Base-by-base conservation (phyloP, 2,113 vertebrate genomes). In the Naja naja region DNA sequence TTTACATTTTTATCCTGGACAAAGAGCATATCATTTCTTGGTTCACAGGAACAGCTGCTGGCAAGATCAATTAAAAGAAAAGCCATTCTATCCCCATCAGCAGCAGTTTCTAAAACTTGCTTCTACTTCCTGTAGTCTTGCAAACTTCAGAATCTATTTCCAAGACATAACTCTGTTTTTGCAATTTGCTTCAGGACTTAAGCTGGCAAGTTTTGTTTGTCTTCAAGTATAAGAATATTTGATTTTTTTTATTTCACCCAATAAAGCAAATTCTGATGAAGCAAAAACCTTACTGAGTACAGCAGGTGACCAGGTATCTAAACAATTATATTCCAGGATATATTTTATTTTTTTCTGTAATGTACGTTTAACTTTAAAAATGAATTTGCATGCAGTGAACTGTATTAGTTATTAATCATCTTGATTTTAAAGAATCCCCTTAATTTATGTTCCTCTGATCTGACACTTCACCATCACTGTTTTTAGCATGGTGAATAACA, bases 231-330 rank as follows among this genome's bases (percentile, higher is more conserved):
- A 94, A 93, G 89, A 94, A 89, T 43, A 34, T 64, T 9, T 81
- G 16, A 39, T 4, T 55, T 14, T 52, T 93, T 87, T n/a, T 4
- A 94, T 30, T 39, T 93, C 39, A 27, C 3, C 3, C 9, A 8
- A 23, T 90, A 86, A 88, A 91, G 86, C 56, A 25, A 93, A 49
- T 93, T 20, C 14, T 43, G 5, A 87, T 95, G 27, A 89, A 90
- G 11, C 20, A 94, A 94, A 94, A 85, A 87, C 60, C 74, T 49
- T 95, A 93, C 94, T 95, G 90, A 94, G 93, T 95, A 20, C 87
- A 90, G n/a, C 95, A 93, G 95, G 94, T 92, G 93, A 94, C 94
- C 94, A 94, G 93, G 91, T 88, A 87, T 56, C 16, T 60, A 54
- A 95, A 96, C 95, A 96, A 95, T 92, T 97, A 22, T 52, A 47